A percentile compares a stretch with the other conserved stretches of the same genome.
These are phyloP conservation scores for Patagioenas fasciata DNA, from an alignment of 2,113 vertebrate genomes.

Conservation along the genomic window DNA sequence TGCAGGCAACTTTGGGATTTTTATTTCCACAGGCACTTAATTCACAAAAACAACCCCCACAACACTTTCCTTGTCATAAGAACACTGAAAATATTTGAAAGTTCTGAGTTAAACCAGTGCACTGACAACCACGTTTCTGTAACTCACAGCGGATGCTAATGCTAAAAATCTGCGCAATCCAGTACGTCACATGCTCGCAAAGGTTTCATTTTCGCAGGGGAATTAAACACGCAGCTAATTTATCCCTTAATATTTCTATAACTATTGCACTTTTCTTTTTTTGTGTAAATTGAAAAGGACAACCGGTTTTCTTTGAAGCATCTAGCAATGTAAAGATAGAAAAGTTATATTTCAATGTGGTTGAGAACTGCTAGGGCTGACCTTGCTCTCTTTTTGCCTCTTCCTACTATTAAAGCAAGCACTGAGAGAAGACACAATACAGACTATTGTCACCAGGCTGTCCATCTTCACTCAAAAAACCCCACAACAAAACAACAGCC, in stretches of 20 bases:
- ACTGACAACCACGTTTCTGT: neutral
- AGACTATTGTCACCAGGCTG: neutral
- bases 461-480: neutral
- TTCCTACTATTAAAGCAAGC: neutral
- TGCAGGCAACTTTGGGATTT: neutral
- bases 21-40: conserved; percentile 37
- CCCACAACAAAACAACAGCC: neutral
- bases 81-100: neutral
- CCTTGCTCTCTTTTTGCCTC: neutral
- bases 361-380: neutral
- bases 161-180: neutral
- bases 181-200: fast-evolving
- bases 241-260: neutral
- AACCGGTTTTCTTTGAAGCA: neutral
- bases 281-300: neutral
- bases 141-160: neutral
- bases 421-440: neutral
- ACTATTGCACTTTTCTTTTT: neutral
- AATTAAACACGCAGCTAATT: neutral
- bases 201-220: neutral
- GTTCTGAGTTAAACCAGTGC: neutral
- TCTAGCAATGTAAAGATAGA: neutral
- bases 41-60: neutral
- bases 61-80: neutral
- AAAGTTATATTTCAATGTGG: neutral